Percentiles rank a stretch among this genome's conserved stretches.
Evolutionary conservation across 2,888 invertebrate genomes (phyloP).

Genomic region (Patella depressa): DNA sequence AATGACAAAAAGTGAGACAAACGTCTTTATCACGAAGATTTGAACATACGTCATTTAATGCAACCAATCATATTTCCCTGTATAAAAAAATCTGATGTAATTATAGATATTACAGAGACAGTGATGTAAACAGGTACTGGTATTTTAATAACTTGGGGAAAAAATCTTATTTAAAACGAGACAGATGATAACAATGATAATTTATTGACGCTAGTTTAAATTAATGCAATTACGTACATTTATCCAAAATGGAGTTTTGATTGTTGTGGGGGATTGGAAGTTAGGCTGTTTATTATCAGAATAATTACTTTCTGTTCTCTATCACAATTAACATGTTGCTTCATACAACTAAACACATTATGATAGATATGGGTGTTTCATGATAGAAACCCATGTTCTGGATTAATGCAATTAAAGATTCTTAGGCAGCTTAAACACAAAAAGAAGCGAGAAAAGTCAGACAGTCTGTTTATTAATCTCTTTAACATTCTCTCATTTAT

Average conservation of each 20-base stretch:
- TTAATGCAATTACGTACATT: background rate
- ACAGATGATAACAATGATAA: too few species aligned
- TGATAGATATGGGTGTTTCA: conserved; percentile 11
- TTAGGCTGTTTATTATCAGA: conserved; percentile 5
- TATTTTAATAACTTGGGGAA: too few species aligned
- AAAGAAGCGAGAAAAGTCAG: conserved; percentile 9
- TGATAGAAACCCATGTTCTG: conserved; percentile 2
- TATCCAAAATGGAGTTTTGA: conserved; percentile 8
- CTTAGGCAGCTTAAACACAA: background rate
- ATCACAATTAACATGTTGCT: too few species aligned
- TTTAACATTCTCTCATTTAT: conserved; percentile 11
- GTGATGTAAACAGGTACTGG: too few species aligned
- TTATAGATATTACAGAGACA: too few species aligned
- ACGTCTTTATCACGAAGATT: too few species aligned
- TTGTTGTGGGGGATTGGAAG: background rate
- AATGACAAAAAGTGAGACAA: too few species aligned
- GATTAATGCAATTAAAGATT: conserved; percentile 10
- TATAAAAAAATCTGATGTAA: too few species aligned
- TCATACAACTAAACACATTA: background rate
- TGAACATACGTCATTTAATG: too few species aligned
- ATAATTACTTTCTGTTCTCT: conserved; percentile 10
- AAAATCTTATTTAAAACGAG: too few species aligned
- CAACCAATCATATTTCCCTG: too few species aligned
- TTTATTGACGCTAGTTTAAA: too few species aligned
- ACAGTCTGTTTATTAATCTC: conserved; percentile 13